A percentile compares a stretch with the other conserved stretches of the same genome.
These are phyloP conservation scores for Leptinotarsa texana DNA, from an alignment of 1,140 invertebrate genomes.

Conservation along the genomic window DNA sequence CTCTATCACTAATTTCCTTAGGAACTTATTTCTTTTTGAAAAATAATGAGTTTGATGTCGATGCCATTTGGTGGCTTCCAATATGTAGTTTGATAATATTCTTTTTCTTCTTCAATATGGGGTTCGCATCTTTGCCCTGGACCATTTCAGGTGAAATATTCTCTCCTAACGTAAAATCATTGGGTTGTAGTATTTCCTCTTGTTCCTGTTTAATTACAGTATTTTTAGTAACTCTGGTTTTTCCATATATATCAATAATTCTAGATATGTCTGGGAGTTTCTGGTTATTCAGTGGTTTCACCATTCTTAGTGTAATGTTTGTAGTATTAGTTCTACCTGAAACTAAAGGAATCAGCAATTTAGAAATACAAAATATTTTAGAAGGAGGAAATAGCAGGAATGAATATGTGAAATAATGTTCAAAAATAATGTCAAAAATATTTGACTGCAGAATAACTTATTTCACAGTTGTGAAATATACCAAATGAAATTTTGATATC, in stretches of 20 bases:
- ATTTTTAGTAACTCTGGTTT: slow-evolving; percentile 79
- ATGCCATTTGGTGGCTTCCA: slow-evolving; percentile 43
- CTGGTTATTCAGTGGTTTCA: slow-evolving; percentile 76
- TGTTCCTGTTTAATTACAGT: slow-evolving; percentile 75
- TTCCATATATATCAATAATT: slow-evolving; percentile 61
- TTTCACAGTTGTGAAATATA: too few species aligned
- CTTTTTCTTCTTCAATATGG: slow-evolving; percentile 52
- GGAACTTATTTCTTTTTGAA: slow-evolving; percentile 38
- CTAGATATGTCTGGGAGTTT: slow-evolving; percentile 73
- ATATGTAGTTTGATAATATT: slow-evolving; percentile 42
- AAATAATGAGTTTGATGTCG: slow-evolving; percentile 21
- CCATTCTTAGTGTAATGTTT: slow-evolving; percentile 60
- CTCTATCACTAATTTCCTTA: slow-evolving; percentile 27
- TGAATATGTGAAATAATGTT: too few species aligned
- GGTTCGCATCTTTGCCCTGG: slow-evolving; percentile 82
- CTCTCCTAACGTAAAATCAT: slow-evolving; percentile 71
- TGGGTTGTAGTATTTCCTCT: slow-evolving; percentile 73
- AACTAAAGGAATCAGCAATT: slow-evolving; percentile 41
- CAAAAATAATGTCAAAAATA: too few species aligned
- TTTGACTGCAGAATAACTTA: too few species aligned
- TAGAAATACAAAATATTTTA: slow-evolving; percentile 52
- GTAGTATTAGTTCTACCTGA: slow-evolving; percentile 58
- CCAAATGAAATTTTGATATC: too few species aligned
- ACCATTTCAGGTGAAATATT: slow-evolving; percentile 82
- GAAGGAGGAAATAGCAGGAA: not conserved